Base-by-base conservation (phyloP, 2,113 vertebrate species). In the Tyto alba region DNA sequence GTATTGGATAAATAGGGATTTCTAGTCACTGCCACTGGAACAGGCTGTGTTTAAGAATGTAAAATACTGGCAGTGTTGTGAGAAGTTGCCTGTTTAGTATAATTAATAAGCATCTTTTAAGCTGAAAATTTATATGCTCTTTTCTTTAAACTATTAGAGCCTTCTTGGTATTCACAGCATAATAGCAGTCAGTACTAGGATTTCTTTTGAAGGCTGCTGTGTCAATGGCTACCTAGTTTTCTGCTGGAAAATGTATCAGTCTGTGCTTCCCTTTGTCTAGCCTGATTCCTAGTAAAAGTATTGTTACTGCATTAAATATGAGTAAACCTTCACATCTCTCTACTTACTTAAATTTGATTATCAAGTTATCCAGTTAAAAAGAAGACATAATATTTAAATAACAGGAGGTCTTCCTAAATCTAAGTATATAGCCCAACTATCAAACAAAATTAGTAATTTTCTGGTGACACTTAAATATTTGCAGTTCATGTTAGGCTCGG, bases 181-280 rank as follows among this genome's bases (percentile, higher is more conserved):
- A 73, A 79, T 76, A 53, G 87, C 77, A 96, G 81, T 25, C 63
- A 36, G 53, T 41, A 19, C 84, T 80, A 57, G 67, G 48, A 64
- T 91, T 92, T 89, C 89, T 76, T 62, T 82, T 85, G 82, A 88
- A 87, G 53, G 50, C 85, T 82, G 55, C 83, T 89, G 29, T 88
- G 78, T 68, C 36, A 43, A 40, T 91, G 63, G 30, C 57, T 72
- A 4, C 88, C 75, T 83, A 0, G 36, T 76, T 52, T 53, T 45
- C 84, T 89, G 47, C 72, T 95, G 72, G 72, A 80, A 90, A 84
- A 73, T 67, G 32, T 66, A 85, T 41, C 41, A n/a, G 29, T 85
- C 73, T 52, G 6, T 87, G 36, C 85, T 95, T 95, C 63, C 47
- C 74, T 86, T 95, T 95, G 84, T 93, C 64, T 92, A 78, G 86